Evolutionary conservation across 2,888 invertebrate species (phyloP).

Genomic region (Lysandra bellargus): DNA sequence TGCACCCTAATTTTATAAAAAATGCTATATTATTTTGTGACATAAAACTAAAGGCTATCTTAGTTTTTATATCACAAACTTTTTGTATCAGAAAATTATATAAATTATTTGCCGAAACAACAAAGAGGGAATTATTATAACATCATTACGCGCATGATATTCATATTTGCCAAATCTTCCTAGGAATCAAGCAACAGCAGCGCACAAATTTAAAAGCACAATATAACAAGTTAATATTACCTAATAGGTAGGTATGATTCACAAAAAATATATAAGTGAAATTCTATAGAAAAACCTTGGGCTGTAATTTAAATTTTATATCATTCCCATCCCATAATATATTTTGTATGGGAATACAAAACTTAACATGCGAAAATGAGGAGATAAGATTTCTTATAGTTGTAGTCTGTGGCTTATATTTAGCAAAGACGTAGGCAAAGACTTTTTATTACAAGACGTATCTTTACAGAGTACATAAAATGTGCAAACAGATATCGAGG

Average conservation of each 20-base stretch:
- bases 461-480: neutral
- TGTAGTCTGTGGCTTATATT: constrained; percentile 12
- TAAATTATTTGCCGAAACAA: too few species aligned
- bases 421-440: constrained; percentile 1
- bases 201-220: neutral
- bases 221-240: neutral
- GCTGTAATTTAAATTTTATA: neutral
- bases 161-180: neutral
- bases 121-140: too few species aligned
- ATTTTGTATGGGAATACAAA: neutral
- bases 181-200: too few species aligned
- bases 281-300: neutral
- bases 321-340: neutral
- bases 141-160: too few species aligned
- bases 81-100: too few species aligned
- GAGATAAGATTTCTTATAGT: neutral
- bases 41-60: too few species aligned
- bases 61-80: too few species aligned
- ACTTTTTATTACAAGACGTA: neutral
- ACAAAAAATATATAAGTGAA: neutral
- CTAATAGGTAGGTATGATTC: neutral
- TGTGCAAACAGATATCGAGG: neutral
- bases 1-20: too few species aligned
- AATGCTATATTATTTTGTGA: too few species aligned
- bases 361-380: neutral